These are phyloP conservation scores for Tyto alba DNA, from an alignment of 2,113 vertebrate genomes.

Conservation along the genomic window DNA sequence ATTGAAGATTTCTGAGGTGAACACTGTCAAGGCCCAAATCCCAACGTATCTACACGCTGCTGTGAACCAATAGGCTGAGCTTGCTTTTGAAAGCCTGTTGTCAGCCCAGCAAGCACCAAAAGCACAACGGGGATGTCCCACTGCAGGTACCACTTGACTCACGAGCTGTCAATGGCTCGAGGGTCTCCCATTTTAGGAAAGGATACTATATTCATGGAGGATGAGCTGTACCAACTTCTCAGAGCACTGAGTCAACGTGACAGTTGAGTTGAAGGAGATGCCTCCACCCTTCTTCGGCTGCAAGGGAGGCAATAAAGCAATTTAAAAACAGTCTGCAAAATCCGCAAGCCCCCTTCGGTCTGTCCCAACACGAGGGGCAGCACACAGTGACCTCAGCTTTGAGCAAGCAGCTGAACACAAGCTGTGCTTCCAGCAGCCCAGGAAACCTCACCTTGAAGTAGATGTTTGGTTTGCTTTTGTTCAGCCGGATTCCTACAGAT, in stretches of 20 bases:
- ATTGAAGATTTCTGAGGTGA: conserved; percentile 93
- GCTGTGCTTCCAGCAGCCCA: not conserved
- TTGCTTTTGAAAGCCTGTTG: not conserved
- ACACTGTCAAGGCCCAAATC: conserved; percentile 71
- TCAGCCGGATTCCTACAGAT: conserved; percentile 95
- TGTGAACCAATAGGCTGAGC: fast-evolving
- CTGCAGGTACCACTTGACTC: not conserved
- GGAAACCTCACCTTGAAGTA: conserved; percentile 92
- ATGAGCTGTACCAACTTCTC: conserved; percentile 98
- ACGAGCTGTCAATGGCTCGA: not conserved
- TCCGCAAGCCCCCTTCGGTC: too few species aligned
- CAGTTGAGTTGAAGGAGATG: conserved; percentile 96
- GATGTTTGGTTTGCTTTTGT: conserved; percentile 93
- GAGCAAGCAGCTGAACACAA: not conserved
- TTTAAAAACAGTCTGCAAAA: not conserved
- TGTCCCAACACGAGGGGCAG: fast-evolving
- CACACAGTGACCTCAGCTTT: not conserved
- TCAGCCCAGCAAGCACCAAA: not conserved
- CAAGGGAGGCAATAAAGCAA: not conserved
- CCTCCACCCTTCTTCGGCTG: conserved; percentile 98
- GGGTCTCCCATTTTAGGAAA: conserved; percentile 21
- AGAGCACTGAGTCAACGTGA: conserved; percentile 91
- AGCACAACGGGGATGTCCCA: not conserved
- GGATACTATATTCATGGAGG: conserved; percentile 99
- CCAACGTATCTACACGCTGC: fast-evolving